Conservation (phyloP, 2,888 invertebrate genomes). For the Sphaerophoria rueppellii region DNA sequence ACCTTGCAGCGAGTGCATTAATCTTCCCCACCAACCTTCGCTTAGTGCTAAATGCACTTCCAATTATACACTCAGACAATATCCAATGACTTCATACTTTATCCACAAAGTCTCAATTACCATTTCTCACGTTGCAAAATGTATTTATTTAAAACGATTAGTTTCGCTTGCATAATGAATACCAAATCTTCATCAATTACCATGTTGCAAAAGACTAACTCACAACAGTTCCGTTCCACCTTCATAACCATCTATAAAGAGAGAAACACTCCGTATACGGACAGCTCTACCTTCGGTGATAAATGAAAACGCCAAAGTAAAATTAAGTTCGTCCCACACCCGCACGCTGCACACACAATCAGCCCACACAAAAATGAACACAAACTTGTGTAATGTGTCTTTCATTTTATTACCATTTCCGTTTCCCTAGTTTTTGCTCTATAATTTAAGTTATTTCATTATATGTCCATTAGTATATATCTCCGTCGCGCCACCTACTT, state of each 20-base stretch:
- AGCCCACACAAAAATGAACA: neutral
- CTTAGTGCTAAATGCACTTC: neutral
- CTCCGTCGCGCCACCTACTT: neutral
- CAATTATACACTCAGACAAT: neutral
- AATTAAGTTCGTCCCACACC: slow-evolving; percentile 12
- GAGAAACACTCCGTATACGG: neutral
- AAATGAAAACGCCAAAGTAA: slow-evolving; percentile 43
- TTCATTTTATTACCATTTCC: slow-evolving; percentile 43
- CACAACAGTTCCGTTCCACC: neutral
- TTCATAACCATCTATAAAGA: neutral
- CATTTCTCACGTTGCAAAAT: slow-evolving; percentile 6
- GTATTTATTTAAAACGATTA: slow-evolving; percentile 29
- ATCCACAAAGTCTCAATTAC: neutral
- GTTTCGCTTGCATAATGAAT: slow-evolving; percentile 32
- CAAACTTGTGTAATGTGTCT: slow-evolving; percentile 30
- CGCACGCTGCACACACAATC: neutral
- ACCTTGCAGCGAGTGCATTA: neutral
- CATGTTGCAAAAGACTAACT: slow-evolving; percentile 25
- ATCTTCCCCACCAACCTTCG: neutral
- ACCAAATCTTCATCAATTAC: slow-evolving; percentile 44
- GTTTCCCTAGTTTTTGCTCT: slow-evolving; percentile 27
- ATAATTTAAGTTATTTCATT: slow-evolving; percentile 42
- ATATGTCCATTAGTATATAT: slow-evolving; percentile 48
- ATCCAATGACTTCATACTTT: slow-evolving; percentile 23
- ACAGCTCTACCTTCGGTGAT: slow-evolving; percentile 8